These are phyloP conservation scores for Narcine bancroftii DNA, from an alignment of 2,113 vertebrate species.

Conservation along the genomic window DNA sequence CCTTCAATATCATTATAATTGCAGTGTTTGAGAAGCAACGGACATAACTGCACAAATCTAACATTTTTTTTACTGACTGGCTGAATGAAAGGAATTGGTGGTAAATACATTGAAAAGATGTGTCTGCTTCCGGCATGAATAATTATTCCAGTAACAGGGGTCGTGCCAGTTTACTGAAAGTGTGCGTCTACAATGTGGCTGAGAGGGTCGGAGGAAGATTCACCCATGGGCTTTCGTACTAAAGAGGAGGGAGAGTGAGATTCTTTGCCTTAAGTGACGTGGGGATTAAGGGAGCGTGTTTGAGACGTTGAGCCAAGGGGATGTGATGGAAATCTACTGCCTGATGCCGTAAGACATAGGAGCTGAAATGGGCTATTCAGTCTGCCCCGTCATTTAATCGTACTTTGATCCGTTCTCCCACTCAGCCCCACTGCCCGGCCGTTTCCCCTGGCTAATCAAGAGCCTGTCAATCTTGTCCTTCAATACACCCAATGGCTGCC, in stretches of 20 bases:
- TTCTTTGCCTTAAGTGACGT: too few species aligned
- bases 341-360: too few species aligned
- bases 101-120: not conserved
- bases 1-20: not conserved
- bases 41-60: not conserved
- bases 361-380: too few species aligned
- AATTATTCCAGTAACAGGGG: not conserved
- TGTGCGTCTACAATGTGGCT: too few species aligned
- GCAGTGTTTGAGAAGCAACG: not conserved
- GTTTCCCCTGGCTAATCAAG: too few species aligned
- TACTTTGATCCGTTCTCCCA: too few species aligned
- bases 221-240: not conserved
- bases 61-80: not conserved
- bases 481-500: too few species aligned
- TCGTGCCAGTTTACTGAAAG: not conserved
- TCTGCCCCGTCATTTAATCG: too few species aligned
- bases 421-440: too few species aligned
- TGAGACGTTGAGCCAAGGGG: not conserved
- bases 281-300: not conserved
- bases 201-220: not conserved
- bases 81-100: not conserved
- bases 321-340: not conserved
- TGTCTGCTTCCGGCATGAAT: not conserved
- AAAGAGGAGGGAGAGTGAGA: not conserved
- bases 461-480: too few species aligned